Percentiles rank a stretch among this genome's conserved stretches.
Evolutionary conservation across 37 sponge, comb jelly and placozoan species (phyloP).

Genomic region (Crambe crambe): DNA sequence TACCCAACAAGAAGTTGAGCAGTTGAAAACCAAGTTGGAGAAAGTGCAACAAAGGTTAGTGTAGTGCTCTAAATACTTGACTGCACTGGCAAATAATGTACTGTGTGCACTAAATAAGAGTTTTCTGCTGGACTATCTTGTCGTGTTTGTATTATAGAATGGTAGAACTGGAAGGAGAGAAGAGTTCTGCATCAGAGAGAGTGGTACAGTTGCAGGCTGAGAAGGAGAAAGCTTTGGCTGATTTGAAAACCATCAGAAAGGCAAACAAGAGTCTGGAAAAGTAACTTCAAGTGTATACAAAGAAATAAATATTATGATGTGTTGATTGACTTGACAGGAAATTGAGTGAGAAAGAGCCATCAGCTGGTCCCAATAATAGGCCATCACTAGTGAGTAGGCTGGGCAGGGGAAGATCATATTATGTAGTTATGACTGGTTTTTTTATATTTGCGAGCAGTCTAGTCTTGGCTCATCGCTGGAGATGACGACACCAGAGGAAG

Average conservation of each 20-base stretch:
- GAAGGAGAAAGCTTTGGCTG: constrained; percentile 69
- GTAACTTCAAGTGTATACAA: constrained; percentile 3
- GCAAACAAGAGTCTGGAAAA: constrained; percentile 42
- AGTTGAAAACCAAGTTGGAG: constrained; percentile 4
- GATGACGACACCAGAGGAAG: not conserved
- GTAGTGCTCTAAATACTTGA: not conserved
- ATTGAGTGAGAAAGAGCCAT: constrained; percentile 13
- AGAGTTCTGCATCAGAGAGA: constrained; percentile 1
- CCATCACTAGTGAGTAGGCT: not conserved
- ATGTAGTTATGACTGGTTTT: no score
- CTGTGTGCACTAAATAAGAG: not conserved
- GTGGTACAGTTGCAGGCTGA: constrained; percentile 32
- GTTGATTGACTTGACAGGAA: constrained; percentile 2
- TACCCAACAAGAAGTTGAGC: not conserved
- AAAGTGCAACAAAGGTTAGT: constrained; percentile 10
- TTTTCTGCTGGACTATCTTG: not conserved
- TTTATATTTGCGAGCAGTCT: no score
- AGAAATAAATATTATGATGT: not conserved
- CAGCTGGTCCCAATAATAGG: not conserved
- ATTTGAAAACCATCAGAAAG: constrained; percentile 61
- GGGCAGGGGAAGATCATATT: no score
- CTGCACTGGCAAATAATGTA: no score
- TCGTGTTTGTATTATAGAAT: constrained; percentile 2
- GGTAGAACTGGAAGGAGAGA: constrained; percentile 13
- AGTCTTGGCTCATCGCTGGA: no score